phyloP scores from a whole-genome alignment of 2,113 vertebrate species.

The Erpornis zantholeuca region DNA sequence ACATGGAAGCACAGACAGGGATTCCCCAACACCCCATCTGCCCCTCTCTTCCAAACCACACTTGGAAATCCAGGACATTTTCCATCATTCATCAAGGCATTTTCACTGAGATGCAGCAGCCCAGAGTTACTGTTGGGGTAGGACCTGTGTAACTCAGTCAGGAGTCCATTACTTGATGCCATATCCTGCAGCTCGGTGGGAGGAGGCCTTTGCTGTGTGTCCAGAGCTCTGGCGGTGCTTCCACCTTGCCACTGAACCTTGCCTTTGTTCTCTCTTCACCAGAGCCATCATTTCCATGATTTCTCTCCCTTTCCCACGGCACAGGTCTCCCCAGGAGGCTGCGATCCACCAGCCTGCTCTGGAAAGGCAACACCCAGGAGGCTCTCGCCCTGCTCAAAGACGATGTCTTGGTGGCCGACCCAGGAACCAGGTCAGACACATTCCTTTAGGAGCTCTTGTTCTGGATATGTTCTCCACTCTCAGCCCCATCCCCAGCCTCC shows the following conservation, averaged over 20 bases:
- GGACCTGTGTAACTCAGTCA: background rate
- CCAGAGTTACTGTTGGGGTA: background rate
- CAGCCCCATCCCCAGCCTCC: background rate
- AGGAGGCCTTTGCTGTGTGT: background rate
- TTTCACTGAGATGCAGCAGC: background rate
- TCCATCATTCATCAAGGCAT: background rate
- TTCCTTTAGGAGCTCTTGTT: fast-evolving
- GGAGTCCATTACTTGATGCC: too few relatives aligned
- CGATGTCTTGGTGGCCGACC: constrained; percentile 86
- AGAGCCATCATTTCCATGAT: background rate
- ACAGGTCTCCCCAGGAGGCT: constrained; percentile 86
- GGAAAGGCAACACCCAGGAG: constrained; percentile 81
- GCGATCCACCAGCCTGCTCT: constrained; percentile 84
- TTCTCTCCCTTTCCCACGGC: background rate
- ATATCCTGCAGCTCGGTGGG: background rate
- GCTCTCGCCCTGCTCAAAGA: constrained; percentile 83
- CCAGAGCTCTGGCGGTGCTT: background rate
- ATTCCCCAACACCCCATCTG: background rate
- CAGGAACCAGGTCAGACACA: constrained; percentile 83
- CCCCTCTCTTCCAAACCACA: background rate
- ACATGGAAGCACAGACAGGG: fast-evolving
- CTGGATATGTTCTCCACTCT: background rate
- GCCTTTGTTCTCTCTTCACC: background rate
- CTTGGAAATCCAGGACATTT: background rate
- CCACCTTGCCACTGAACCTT: background rate